Conservation (phyloP, 2,888 invertebrate genomes). For the Lepidochrysops patricia region DNA sequence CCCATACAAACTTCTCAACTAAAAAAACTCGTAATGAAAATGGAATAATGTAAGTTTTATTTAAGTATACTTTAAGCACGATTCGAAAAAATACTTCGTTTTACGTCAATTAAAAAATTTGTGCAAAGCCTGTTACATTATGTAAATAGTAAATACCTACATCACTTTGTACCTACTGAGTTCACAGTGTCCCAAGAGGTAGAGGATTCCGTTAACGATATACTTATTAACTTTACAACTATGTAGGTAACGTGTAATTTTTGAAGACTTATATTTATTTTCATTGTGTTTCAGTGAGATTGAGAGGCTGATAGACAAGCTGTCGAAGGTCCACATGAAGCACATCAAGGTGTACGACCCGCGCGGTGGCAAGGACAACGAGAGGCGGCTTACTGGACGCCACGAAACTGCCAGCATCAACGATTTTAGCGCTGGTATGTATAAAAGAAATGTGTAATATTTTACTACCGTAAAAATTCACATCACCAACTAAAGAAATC, state of each 20-base stretch:
- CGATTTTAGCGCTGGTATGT: constrained; percentile 90
- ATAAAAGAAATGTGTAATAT: neutral
- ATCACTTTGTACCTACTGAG: too few species aligned
- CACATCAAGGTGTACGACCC: constrained; percentile 98
- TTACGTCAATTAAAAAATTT: too few species aligned
- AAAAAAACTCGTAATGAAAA: constrained; percentile 91
- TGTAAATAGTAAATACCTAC: too few species aligned
- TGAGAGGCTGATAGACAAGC: constrained; percentile 95
- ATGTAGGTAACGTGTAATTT: neutral
- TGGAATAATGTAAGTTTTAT: constrained; percentile 82
- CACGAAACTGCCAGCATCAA: constrained; percentile 98
- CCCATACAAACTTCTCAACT: constrained; percentile 95
- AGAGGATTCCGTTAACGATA: too few species aligned
- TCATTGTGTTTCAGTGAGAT: constrained; percentile 81
- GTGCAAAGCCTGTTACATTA: too few species aligned
- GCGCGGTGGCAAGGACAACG: constrained; percentile 96
- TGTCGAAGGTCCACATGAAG: constrained; percentile 91
- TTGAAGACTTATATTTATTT: neutral
- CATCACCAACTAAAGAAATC: too few species aligned
- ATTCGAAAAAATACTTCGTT: too few species aligned
- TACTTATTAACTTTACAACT: too few species aligned
- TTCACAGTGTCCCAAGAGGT: too few species aligned
- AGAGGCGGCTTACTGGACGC: constrained; percentile 92
- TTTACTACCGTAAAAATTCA: too few species aligned
- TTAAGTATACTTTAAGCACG: constrained; percentile 1